Conservation (phyloP, 2,113 vertebrate species). For the Mesocricetus auratus region DNA sequence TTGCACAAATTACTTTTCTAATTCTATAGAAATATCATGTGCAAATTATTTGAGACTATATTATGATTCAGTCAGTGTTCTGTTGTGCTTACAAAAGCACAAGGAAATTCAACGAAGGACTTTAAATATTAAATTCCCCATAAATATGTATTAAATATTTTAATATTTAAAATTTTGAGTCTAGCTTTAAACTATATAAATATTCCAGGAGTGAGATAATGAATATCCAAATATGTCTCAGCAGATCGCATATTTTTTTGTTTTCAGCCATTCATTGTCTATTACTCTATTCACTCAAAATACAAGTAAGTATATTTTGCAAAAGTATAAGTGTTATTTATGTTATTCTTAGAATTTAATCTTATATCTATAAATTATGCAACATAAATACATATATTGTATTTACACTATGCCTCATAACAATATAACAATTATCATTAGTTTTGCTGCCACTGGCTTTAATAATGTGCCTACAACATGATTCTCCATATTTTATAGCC, state of each 20-base stretch:
- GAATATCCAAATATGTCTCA: background rate
- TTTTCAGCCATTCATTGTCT: background rate
- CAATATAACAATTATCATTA: background rate
- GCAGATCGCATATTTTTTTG: background rate
- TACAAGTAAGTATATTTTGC: background rate
- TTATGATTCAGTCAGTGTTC: conserved; percentile 19
- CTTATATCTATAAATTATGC: background rate
- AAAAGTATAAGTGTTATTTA: background rate
- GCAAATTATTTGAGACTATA: conserved; percentile 49
- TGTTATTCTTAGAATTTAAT: background rate
- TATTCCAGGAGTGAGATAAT: background rate
- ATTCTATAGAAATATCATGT: conserved; percentile 8
- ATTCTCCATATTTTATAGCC: background rate
- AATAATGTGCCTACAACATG: conserved; percentile 15
- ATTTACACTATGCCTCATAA: background rate
- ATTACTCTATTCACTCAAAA: background rate
- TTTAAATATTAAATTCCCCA: conserved; percentile 42
- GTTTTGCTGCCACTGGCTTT: background rate
- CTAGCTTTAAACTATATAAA: conserved; percentile 17
- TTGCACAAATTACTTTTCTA: conserved; percentile 44
- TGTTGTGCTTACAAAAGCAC: conserved; percentile 39
- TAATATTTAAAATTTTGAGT: conserved; percentile 16
- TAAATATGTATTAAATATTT: conserved; percentile 41
- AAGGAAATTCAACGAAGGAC: background rate
- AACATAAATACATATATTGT: background rate